Evolutionary conservation across 2,888 invertebrate species (phyloP).

Genomic region (Pristionchus mayeri): DNA sequence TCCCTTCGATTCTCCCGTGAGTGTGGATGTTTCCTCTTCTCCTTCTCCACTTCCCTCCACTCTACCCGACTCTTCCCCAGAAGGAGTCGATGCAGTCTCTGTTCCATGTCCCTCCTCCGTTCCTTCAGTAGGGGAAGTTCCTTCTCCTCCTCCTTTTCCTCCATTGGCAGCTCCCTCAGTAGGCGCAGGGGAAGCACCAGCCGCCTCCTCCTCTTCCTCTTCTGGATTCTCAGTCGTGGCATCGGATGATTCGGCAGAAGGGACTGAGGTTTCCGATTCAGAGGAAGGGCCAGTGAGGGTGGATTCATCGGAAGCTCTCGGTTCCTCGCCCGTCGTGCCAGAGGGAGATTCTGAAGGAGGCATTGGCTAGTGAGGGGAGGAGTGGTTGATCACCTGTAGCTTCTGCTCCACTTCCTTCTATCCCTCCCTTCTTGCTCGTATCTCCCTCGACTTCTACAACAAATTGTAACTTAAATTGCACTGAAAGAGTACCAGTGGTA

Average conservation of each 20-base stretch:
- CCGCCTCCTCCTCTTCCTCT: not conserved
- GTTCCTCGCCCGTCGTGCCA: not conserved
- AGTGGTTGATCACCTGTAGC: not conserved
- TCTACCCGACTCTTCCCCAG: not conserved
- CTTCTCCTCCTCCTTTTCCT: too few relatives aligned
- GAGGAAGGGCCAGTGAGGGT: conserved; percentile 1
- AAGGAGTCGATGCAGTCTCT: not conserved
- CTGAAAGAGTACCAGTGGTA: not conserved
- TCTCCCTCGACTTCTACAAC: not conserved
- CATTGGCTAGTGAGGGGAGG: not conserved
- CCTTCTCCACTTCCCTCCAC: conserved; percentile 30
- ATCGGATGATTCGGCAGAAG: not conserved
- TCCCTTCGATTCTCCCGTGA: conserved; percentile 22
- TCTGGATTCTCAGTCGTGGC: not conserved
- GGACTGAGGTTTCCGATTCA: not conserved
- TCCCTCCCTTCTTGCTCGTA: not conserved
- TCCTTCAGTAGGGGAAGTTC: too few relatives aligned
- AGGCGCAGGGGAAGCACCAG: not conserved
- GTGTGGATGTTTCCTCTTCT: not conserved
- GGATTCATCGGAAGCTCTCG: not conserved
- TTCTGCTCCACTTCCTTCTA: conserved; percentile 32
- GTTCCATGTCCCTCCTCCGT: not conserved
- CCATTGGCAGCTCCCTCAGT: not conserved
- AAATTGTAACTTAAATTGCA: not conserved
- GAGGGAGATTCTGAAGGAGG: not conserved